phyloP scores from a whole-genome alignment of 2,113 vertebrate species.

The Myotis brandtii region DNA sequence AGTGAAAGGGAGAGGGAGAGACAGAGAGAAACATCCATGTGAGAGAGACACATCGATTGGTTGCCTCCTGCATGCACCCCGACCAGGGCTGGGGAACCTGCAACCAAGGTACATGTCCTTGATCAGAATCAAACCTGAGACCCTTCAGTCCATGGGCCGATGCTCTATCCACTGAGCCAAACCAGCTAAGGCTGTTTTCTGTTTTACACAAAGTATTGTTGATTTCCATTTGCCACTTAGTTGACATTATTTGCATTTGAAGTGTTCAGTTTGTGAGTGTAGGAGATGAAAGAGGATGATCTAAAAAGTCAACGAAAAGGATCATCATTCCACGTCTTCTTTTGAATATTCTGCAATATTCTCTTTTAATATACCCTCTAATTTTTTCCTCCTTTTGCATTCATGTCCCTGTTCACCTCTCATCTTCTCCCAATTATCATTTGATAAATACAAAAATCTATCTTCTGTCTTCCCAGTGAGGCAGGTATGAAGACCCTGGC shows the following conservation, averaged over 20 bases:
- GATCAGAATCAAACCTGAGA: too few relatives aligned
- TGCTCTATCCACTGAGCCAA: too few relatives aligned
- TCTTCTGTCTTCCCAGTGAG: background rate
- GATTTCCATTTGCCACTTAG: background rate
- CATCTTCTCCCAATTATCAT: background rate
- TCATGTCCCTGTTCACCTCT: background rate
- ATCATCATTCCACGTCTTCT: background rate
- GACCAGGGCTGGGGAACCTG: too few relatives aligned
- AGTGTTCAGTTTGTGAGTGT: background rate
- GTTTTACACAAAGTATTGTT: background rate
- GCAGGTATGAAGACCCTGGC: background rate
- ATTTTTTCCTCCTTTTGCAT: background rate
- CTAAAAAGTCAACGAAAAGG: background rate
- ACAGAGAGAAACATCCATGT: too few relatives aligned
- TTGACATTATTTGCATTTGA: background rate
- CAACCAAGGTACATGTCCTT: too few relatives aligned
- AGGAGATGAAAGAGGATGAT: background rate
- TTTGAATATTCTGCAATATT: background rate
- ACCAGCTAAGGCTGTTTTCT: background rate
- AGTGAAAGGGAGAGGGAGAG: too few relatives aligned
- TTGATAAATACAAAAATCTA: constrained; percentile 15
- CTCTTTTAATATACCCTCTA: background rate
- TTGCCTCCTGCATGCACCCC: too few relatives aligned
- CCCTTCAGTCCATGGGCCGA: too few relatives aligned
- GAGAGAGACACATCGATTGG: too few relatives aligned